Evolutionary conservation across 2,797 vertebrate genomes (phyloP).

Genomic region (Bovichtus diacanthus): DNA sequence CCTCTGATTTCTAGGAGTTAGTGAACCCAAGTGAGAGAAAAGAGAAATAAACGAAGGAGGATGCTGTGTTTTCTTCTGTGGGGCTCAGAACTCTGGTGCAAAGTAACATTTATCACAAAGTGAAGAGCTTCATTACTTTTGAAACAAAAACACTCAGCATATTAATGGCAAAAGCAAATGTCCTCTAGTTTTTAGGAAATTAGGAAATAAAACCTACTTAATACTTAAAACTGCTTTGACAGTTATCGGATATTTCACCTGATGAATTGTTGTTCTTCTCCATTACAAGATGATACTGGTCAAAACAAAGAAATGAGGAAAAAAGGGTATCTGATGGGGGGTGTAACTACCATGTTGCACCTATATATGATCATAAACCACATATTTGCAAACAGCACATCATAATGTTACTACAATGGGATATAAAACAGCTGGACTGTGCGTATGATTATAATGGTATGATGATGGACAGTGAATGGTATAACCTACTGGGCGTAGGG

Average conservation of each 20-base stretch:
- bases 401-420: background rate
- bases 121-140: background rate
- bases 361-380: background rate
- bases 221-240: background rate
- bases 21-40: conserved; percentile 9
- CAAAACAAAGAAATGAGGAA: background rate
- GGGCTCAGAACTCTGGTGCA: conserved; percentile 2
- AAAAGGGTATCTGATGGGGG: background rate
- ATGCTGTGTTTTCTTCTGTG: background rate
- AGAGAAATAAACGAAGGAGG: background rate
- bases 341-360: background rate
- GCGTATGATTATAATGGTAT: background rate
- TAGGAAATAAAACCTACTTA: background rate
- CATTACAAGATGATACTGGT: background rate
- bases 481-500: background rate
- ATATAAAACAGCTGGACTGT: background rate
- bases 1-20: conserved; percentile 8
- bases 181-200: background rate
- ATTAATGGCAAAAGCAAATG: background rate
- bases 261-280: background rate
- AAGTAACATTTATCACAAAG: background rate
- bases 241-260: background rate
- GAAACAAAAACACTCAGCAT: background rate
- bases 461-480: background rate
- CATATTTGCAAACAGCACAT: background rate